Evolutionary conservation across 2,888 invertebrate species (phyloP), one percentile per base, ranked within the genome.

Genomic region (Julus scanicus): DNA sequence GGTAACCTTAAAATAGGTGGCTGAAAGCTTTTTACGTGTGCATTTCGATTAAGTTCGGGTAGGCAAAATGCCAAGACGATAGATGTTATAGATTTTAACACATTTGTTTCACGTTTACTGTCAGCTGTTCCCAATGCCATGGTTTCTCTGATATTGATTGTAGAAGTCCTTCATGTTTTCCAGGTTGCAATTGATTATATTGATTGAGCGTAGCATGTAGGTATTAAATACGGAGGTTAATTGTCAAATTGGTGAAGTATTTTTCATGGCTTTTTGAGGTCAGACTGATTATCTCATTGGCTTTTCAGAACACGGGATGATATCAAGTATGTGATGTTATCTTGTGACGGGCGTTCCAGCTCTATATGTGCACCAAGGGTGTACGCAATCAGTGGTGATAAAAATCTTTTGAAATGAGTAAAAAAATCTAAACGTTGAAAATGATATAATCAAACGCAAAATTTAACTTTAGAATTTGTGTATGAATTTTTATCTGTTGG

Each of bases 181-280:
- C 37, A 80, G 80, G 80, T 37, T 37, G 37, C 80, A 29, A 80
- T 80, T 80, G 80, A 80, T 29, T 80, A 80, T 29, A 29, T 80
- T 80, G 37, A 80, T 80, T 29, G 20, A 37, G 20, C 37, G 29
- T 80, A 80, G 20, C 63, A 80, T 13, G 20, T 8, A 13, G 11
- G 37, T 80, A 80, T 29, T 6, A 71, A 37, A 37, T 13, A 11
- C 29, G 29, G 37, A 80, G 80, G 6, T 37, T 13, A 80, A 80
- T 71, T 71, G 20, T 3, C 20, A 20, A 71, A 8, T 71, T 5
- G 20, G 9, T n/a, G 20, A 5, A 9, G 6, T 5, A 9, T 71
- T 71, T 44, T 20, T 71, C 63, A 71, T 20, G 80, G 37, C 20
- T 80, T 13, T 80, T 37, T 80, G 20, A 80, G 29, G 80, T 80